phyloP scores from a whole-genome alignment of 1,140 invertebrate species.

The Carcinoscorpius rotundicauda region DNA sequence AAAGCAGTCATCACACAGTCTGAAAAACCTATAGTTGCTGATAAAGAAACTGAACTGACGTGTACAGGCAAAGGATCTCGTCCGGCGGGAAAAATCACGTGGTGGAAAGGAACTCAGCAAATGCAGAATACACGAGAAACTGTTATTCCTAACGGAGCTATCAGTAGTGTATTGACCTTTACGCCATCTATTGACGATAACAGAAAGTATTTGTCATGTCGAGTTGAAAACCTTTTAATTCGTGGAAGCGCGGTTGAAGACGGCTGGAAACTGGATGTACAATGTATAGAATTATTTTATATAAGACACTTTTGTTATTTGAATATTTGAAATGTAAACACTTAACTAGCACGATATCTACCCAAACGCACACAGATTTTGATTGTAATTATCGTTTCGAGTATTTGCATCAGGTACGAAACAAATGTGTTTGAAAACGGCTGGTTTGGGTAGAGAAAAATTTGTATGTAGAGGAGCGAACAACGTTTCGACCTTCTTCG shows the following conservation, averaged over 20 bases:
- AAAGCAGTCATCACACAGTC: conserved; percentile 61
- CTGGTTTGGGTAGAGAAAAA: too few relatives aligned
- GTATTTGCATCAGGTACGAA: too few relatives aligned
- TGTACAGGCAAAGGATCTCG: conserved; percentile 72
- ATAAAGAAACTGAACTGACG: conserved; percentile 62
- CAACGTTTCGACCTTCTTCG: too few relatives aligned
- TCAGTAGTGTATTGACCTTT: conserved; percentile 65
- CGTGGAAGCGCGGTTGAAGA: conserved; percentile 61
- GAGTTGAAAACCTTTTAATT: conserved; percentile 56
- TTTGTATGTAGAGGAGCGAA: too few relatives aligned
- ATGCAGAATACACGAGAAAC: conserved; percentile 29
- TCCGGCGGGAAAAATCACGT: conserved; percentile 70
- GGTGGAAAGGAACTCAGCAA: conserved; percentile 54
- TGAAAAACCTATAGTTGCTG: conserved; percentile 65
- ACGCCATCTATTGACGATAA: conserved; percentile 60
- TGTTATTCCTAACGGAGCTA: conserved; percentile 41
- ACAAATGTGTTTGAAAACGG: too few relatives aligned
- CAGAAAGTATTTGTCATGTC: conserved; percentile 65
- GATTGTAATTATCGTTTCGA: too few relatives aligned
- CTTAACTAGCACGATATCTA: too few relatives aligned
- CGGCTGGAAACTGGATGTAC: conserved; percentile 71
- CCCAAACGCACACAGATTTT: too few relatives aligned
- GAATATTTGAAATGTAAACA: too few relatives aligned
- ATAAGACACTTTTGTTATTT: too few relatives aligned
- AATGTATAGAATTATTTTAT: conserved; percentile 43